Evolutionary conservation across 1,140 invertebrate genomes (phyloP).

Genomic region (Zaprionus tsacasi): DNA sequence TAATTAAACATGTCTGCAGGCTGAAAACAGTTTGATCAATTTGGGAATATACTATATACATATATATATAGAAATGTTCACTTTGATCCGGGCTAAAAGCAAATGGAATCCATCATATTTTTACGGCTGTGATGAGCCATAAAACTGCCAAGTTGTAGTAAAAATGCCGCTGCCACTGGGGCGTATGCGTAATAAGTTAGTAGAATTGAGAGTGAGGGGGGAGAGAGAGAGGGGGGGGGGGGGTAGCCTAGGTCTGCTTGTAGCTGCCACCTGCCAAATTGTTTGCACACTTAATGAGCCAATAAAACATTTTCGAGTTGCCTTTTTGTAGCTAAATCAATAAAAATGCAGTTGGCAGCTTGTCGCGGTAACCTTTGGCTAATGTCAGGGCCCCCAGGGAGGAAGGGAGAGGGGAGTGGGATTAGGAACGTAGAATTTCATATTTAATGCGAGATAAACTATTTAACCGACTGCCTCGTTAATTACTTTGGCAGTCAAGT

Average conservation of each 20-base stretch:
- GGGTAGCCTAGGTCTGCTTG: neutral
- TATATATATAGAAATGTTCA: neutral
- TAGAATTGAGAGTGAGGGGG: too few relatives aligned
- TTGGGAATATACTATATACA: neutral
- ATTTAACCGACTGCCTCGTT: constrained; percentile 17
- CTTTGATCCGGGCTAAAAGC: constrained; percentile 26
- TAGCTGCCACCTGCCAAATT: constrained; percentile 42
- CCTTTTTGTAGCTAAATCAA: constrained; percentile 67
- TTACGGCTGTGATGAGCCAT: constrained; percentile 37
- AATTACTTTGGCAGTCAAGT: constrained; percentile 60
- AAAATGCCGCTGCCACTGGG: constrained; percentile 8
- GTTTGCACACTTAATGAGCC: constrained; percentile 76
- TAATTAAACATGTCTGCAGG: neutral
- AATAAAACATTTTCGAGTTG: constrained; percentile 49
- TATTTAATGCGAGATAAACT: constrained; percentile 18
- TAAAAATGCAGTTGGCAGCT: constrained; percentile 49
- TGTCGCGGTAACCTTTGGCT: constrained; percentile 4
- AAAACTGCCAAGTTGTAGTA: constrained; percentile 50
- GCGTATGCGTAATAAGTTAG: constrained; percentile 50
- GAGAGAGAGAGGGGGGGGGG: neutral
- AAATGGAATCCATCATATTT: constrained; percentile 35
- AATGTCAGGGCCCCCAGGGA: constrained; percentile 26
- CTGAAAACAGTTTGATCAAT: neutral
- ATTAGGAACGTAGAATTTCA: constrained; percentile 10
- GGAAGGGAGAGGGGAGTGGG: neutral